Percentiles rank a stretch among this genome's conserved stretches.
Conservation (phyloP, 1,140 invertebrate genomes). For the Mizuhopecten yessoensis region DNA sequence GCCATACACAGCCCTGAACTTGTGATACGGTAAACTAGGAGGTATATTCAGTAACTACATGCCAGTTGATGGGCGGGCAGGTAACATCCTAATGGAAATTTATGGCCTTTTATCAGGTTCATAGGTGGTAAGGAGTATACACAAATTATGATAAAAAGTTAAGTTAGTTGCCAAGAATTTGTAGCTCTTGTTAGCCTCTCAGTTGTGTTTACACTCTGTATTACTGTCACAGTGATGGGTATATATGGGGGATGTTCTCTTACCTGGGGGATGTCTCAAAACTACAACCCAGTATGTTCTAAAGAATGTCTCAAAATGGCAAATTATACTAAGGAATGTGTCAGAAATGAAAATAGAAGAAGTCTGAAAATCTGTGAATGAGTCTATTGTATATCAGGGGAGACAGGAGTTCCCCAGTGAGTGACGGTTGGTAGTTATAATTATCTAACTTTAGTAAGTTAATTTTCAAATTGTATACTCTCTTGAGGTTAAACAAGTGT, state of each 20-base stretch:
- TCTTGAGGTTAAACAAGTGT: too few species aligned
- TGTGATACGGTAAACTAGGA: background rate
- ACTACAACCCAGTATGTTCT: too few species aligned
- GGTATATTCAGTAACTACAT: too few species aligned
- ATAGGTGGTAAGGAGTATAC: background rate
- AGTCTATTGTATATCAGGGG: too few species aligned
- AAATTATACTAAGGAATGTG: too few species aligned
- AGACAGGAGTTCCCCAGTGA: too few species aligned
- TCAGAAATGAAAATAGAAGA: too few species aligned
- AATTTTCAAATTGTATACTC: too few species aligned
- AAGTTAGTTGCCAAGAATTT: background rate
- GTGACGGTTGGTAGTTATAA: too few species aligned
- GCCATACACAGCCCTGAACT: background rate
- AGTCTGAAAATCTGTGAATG: too few species aligned
- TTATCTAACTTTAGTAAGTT: too few species aligned
- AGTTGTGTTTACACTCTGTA: background rate
- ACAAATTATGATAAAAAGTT: background rate
- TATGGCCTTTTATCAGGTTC: background rate
- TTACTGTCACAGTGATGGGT: background rate
- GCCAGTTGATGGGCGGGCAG: background rate
- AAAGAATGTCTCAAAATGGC: too few species aligned
- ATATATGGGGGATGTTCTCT: background rate
- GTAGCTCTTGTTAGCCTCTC: background rate
- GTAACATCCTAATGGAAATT: constrained; percentile 10
- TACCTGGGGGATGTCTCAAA: background rate